Evolutionary conservation across 2,113 vertebrate species (phyloP).

Genomic region (Clarias magur): DNA sequence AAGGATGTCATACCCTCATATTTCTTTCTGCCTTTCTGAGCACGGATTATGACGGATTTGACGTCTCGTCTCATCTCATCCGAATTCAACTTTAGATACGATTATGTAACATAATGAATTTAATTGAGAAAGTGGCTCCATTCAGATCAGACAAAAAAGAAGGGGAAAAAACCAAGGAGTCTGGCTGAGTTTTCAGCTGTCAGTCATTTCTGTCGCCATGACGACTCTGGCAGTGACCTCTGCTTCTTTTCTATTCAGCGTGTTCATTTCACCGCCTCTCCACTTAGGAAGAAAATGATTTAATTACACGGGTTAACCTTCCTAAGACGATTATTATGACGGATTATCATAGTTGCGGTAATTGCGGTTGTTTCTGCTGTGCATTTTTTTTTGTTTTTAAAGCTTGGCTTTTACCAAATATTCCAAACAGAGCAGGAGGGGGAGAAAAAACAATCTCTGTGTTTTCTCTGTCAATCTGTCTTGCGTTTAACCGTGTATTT

Average conservation of each 20-base stretch:
- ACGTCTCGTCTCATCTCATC: background rate
- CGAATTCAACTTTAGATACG: background rate
- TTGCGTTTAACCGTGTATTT: background rate
- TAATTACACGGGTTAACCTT: background rate
- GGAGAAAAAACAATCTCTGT: too few species aligned
- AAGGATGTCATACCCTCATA: background rate
- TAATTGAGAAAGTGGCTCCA: slow-evolving; percentile 25
- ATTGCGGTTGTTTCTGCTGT: background rate
- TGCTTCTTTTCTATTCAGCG: background rate
- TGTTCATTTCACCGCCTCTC: background rate
- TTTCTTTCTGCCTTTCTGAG: background rate
- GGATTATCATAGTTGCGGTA: slow-evolving; percentile 9
- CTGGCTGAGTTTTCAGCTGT: background rate
- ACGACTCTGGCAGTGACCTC: slow-evolving; percentile 1
- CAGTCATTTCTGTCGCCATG: slow-evolving; percentile 25
- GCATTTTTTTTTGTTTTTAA: background rate
- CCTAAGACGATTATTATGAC: background rate
- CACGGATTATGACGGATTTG: background rate
- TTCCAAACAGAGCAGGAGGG: background rate
- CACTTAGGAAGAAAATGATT: slow-evolving; percentile 19
- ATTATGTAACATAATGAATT: background rate
- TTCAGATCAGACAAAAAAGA: slow-evolving; percentile 3
- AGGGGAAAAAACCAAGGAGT: background rate
- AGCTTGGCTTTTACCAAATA: slow-evolving; percentile 13
- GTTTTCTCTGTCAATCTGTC: background rate